phyloP scores from a whole-genome alignment of 2,113 vertebrate species.

The Megalops atlanticus region DNA sequence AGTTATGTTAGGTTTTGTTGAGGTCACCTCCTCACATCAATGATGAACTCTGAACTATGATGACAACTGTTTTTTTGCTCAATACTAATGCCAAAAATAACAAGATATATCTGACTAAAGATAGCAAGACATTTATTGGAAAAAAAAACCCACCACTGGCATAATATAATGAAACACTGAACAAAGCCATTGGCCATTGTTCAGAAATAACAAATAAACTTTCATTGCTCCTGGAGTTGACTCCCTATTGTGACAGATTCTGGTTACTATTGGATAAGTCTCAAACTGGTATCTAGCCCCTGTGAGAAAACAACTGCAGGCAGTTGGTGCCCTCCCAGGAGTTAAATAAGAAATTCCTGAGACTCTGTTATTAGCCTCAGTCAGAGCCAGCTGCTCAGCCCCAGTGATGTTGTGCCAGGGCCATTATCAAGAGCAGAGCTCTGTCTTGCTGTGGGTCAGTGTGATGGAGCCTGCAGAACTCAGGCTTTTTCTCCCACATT shows the following conservation, averaged over 20 bases:
- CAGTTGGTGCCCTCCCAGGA: neutral
- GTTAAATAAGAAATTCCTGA: neutral
- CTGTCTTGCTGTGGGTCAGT: neutral
- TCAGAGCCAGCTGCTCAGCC: neutral
- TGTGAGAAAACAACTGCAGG: neutral
- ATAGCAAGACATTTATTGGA: too few relatives aligned
- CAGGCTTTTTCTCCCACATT: constrained; percentile 20
- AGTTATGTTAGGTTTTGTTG: too few relatives aligned
- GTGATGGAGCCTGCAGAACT: constrained; percentile 20
- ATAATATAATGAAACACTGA: neutral
- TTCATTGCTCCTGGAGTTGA: neutral
- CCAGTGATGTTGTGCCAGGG: neutral
- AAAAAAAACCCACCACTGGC: too few relatives aligned
- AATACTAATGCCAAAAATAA: too few relatives aligned
- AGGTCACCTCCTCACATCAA: too few relatives aligned
- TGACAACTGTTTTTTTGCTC: too few relatives aligned
- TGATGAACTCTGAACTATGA: too few relatives aligned
- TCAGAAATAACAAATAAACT: neutral
- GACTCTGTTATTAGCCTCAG: neutral
- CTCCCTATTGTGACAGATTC: neutral
- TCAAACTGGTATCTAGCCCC: neutral
- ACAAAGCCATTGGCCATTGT: neutral
- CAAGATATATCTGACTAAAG: too few relatives aligned
- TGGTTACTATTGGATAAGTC: neutral
- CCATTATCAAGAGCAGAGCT: neutral